Evolutionary conservation across 2,888 invertebrate species (phyloP).

Genomic region (Liopterus haemorrhoidalis): DNA sequence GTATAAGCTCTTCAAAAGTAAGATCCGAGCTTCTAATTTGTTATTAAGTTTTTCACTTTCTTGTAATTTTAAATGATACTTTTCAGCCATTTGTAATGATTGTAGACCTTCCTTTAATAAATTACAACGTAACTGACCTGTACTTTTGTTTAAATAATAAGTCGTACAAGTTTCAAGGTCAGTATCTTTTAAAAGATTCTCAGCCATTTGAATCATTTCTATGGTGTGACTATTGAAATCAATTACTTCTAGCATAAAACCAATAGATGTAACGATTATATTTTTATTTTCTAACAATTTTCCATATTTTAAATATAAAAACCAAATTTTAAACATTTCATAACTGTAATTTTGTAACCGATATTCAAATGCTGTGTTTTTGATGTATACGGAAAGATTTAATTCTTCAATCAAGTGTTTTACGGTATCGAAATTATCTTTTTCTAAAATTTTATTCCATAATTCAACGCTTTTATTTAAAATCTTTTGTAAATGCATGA

Average conservation of each 20-base stretch:
- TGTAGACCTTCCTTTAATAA: slow-evolving; percentile 27
- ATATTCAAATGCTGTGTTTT: slow-evolving; percentile 35
- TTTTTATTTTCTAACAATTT: slow-evolving; percentile 27
- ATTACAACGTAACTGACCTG: slow-evolving; percentile 22
- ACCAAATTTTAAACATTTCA: slow-evolving; percentile 31
- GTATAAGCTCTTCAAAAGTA: slow-evolving; percentile 10
- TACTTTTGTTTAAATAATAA: slow-evolving; percentile 28
- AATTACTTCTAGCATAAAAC: slow-evolving; percentile 31
- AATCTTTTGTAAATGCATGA: slow-evolving; percentile 29
- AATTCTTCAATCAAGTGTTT: slow-evolving; percentile 17
- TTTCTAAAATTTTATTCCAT: slow-evolving; percentile 23
- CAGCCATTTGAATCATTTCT: slow-evolving; percentile 12
- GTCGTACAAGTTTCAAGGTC: slow-evolving; percentile 12
- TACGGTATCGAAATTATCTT: neutral
- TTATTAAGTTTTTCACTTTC: slow-evolving; percentile 16
- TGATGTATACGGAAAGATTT: slow-evolving; percentile 26
- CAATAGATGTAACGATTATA: slow-evolving; percentile 30
- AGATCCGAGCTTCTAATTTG: slow-evolving; percentile 14
- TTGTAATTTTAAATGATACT: slow-evolving; percentile 21
- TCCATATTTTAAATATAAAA: slow-evolving; percentile 32
- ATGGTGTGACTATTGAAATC: neutral
- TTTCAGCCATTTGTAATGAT: slow-evolving; percentile 30
- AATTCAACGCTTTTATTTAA: slow-evolving; percentile 31
- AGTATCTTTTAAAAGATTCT: slow-evolving; percentile 7
- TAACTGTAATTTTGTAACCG: slow-evolving; percentile 33